phyloP scores from a whole-genome alignment of 2,797 vertebrate species.

The Dendrocincla tyrannina region DNA sequence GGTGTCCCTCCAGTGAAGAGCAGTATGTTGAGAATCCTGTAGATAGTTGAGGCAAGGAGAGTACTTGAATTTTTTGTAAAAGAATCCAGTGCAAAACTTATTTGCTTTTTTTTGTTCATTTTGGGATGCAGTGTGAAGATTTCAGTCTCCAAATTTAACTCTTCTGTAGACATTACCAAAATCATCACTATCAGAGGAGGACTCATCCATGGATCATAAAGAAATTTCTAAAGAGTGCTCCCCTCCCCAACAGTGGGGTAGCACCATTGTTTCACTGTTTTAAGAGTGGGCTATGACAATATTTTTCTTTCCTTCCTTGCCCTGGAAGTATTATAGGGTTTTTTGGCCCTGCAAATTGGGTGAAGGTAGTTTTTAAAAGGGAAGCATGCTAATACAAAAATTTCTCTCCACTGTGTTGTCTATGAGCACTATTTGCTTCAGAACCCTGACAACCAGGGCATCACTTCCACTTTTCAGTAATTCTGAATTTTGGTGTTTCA shows the following conservation, averaged over 20 bases:
- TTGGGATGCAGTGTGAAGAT: background rate
- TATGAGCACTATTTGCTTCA: background rate
- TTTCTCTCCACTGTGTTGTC: background rate
- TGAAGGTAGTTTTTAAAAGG: background rate
- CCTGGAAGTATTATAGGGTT: background rate
- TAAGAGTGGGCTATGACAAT: background rate
- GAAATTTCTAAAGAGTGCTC: background rate
- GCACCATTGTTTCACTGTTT: background rate
- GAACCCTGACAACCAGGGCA: background rate
- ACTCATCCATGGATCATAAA: background rate
- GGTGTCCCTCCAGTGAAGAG: background rate
- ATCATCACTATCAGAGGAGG: background rate
- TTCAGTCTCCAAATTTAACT: background rate
- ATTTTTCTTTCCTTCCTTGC: background rate
- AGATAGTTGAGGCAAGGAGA: background rate
- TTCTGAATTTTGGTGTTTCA: background rate
- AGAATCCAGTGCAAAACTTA: background rate
- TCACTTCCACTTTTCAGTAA: background rate
- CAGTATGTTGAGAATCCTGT: background rate
- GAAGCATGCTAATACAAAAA: background rate
- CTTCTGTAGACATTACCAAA: background rate
- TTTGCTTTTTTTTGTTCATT: background rate
- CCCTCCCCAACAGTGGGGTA: background rate
- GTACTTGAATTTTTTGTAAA: background rate
- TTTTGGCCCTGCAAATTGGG: background rate